phyloP scores from a whole-genome alignment of 2,797 vertebrate species.

The Silurus lanzhouensis region DNA sequence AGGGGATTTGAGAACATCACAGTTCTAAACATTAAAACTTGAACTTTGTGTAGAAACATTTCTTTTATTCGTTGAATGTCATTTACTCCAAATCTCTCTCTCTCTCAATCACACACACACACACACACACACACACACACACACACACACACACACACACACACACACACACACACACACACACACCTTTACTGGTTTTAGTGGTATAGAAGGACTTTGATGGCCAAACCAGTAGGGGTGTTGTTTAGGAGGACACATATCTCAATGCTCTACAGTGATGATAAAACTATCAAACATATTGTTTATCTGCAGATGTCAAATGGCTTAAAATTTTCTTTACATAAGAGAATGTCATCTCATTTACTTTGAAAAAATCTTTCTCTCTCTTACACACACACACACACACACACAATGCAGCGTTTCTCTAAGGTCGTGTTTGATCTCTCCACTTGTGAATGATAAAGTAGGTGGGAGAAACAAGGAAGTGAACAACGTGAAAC shows the following conservation, averaged over 20 bases:
- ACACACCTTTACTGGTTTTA: too few relatives aligned
- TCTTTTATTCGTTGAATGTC: neutral
- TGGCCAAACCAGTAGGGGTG: too few relatives aligned
- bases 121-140: too few relatives aligned
- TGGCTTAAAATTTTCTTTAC: too few relatives aligned
- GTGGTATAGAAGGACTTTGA: too few relatives aligned
- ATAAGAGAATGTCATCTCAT: neutral
- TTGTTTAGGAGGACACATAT: too few relatives aligned
- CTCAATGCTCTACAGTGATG: too few relatives aligned
- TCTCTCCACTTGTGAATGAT: constrained; percentile 42
- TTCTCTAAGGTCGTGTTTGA: constrained; percentile 47
- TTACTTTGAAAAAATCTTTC: neutral
- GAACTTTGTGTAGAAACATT: neutral
- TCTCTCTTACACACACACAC: neutral
- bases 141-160: too few relatives aligned
- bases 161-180: too few relatives aligned
- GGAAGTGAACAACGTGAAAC: constrained; percentile 39
- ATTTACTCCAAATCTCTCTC: neutral
- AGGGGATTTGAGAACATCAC: neutral
- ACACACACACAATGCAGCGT: constrained; percentile 1
- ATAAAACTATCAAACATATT: too few relatives aligned
- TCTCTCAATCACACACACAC: too few relatives aligned
- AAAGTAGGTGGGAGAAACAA: constrained; percentile 54
- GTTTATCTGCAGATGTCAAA: too few relatives aligned
- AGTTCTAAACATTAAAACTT: neutral